A percentile compares a stretch with the other conserved stretches of the same genome.
Evolutionary conservation across 2,888 invertebrate genomes (phyloP).

Genomic region (Patella pellucida): DNA sequence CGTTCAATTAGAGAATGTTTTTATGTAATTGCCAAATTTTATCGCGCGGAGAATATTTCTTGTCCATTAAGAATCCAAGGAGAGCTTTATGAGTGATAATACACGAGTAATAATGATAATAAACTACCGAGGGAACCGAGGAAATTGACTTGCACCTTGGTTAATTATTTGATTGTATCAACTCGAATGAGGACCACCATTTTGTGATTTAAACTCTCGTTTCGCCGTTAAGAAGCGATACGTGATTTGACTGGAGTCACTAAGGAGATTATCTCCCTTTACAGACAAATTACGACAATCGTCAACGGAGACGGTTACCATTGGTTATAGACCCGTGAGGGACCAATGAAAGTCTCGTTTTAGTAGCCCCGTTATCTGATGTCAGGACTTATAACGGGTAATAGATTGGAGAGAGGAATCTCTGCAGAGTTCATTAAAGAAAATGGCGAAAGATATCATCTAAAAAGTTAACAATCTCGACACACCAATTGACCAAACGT

Average conservation of each 20-base stretch:
- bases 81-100: slow-evolving; percentile 10
- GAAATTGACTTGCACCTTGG: slow-evolving; percentile 10
- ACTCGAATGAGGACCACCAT: background rate
- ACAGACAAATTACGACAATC: slow-evolving; percentile 7
- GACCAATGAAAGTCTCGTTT: slow-evolving; percentile 11
- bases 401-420: background rate
- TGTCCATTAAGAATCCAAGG: slow-evolving; percentile 1
- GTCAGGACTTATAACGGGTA: slow-evolving; percentile 5
- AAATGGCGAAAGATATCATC: background rate
- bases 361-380: slow-evolving; percentile 5
- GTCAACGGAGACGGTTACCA: background rate
- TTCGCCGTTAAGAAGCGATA: slow-evolving; percentile 4
- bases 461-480: background rate
- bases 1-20: slow-evolving; percentile 8
- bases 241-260: background rate
- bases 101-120: slow-evolving; percentile 7
- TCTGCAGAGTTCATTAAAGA: slow-evolving; percentile 6
- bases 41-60: background rate
- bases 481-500: background rate
- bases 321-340: background rate
- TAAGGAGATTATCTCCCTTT: slow-evolving; percentile 7
- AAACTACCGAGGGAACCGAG: slow-evolving; percentile 1
- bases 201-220: slow-evolving; percentile 8
- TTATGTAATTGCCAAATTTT: slow-evolving; percentile 9
- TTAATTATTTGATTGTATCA: slow-evolving; percentile 11